Evolutionary conservation across 2,888 invertebrate species (phyloP).

Genomic region (Drepana falcataria): DNA sequence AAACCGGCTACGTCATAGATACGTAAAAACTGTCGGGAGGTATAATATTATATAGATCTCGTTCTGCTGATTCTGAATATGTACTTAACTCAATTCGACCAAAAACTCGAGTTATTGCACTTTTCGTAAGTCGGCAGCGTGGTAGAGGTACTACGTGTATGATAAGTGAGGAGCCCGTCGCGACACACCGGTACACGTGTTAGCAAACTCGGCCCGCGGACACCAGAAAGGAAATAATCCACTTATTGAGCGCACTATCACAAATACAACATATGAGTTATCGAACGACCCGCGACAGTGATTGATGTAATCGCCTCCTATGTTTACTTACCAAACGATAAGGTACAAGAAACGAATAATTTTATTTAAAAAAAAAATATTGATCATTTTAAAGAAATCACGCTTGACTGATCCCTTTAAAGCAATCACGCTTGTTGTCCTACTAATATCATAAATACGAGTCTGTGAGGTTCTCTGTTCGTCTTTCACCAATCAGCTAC

Average conservation of each 20-base stretch:
- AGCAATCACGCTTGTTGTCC: no score
- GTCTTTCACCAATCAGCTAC: no score
- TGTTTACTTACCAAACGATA: neutral
- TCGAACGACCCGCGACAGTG: slow-evolving; percentile 37
- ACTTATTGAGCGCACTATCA: slow-evolving; percentile 55
- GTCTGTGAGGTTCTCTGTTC: no score
- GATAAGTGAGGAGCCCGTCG: neutral
- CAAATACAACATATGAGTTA: slow-evolving; percentile 28
- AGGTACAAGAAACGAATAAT: neutral
- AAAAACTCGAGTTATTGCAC: no score
- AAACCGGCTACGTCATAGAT: no score
- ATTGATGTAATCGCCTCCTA: slow-evolving; percentile 39
- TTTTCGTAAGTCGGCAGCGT: no score
- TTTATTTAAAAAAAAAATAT: neutral
- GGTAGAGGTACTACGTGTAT: no score
- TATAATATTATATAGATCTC: no score
- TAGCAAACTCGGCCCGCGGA: slow-evolving; percentile 42
- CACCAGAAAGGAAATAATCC: slow-evolving; percentile 59
- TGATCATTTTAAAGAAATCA: neutral
- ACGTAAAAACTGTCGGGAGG: no score
- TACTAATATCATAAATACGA: no score
- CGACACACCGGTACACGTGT: slow-evolving; percentile 52
- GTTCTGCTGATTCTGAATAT: no score
- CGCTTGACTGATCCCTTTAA: neutral
- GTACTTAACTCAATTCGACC: no score